Conservation (phyloP, 2,797 vertebrate species). For the Sarcoramphus papa region DNA sequence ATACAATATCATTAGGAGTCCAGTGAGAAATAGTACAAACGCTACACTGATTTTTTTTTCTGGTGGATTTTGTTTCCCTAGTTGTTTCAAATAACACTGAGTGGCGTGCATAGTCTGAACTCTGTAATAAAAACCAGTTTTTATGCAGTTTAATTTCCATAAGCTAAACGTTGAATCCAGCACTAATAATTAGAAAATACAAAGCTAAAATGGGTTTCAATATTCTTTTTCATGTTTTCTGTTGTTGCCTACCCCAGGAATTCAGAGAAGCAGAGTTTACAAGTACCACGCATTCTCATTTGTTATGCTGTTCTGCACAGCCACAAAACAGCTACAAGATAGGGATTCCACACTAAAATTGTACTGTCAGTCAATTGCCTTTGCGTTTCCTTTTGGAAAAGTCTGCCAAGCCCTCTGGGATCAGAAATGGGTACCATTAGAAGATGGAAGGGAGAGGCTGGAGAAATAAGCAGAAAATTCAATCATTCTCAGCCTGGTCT, state of each 20-base stretch:
- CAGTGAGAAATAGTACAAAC: background rate
- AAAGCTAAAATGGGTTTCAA: background rate
- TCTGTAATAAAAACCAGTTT: background rate
- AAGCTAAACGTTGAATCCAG: background rate
- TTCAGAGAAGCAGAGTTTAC: background rate
- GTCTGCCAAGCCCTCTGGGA: background rate
- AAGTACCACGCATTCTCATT: background rate
- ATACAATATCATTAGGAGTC: background rate
- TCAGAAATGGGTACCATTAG: background rate
- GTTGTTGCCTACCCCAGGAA: background rate
- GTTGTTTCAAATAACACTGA: background rate
- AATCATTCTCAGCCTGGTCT: background rate
- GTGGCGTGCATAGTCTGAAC: background rate
- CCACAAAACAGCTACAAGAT: background rate
- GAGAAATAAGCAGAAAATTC: background rate
- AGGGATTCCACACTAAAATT: background rate
- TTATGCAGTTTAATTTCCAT: background rate
- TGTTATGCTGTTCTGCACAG: background rate
- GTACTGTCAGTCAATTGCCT: background rate
- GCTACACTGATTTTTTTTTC: background rate
- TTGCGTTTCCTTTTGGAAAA: background rate
- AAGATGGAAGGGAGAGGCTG: background rate
- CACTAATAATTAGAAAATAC: conserved; percentile 4
- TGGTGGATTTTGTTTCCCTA: background rate
- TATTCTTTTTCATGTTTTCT: background rate